Base-by-base conservation (phyloP, 2,113 vertebrate genomes). In the Neolamprologus caudopunctatus region DNA sequence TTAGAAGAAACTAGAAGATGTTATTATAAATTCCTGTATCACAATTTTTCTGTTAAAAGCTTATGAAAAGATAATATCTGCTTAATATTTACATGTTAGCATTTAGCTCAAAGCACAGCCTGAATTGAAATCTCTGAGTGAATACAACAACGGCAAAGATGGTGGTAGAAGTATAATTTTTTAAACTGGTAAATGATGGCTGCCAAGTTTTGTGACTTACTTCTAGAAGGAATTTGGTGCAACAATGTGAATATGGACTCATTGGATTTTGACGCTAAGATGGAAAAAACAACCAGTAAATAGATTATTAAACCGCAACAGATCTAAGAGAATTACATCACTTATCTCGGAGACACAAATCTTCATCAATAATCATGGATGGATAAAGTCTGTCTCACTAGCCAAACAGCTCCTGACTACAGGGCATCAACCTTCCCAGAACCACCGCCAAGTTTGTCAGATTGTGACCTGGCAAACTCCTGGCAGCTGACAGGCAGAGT, bases 391-490 rank as follows among this genome's bases (percentile, higher is more conserved):
- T 82, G 66, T 79, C 28, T 61, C 31, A 88, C 7, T 87, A 79
- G 85, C 82, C 73, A 86, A 80, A 91, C 51, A 24, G 45, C 53
- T 73, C 85, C 85, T 87, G 86, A 82, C 82, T 54, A 82, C 13
- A 40, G 86, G 93, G 78, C 89, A 91, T 93, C 92, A 92, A 37
- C 90, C 87, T 92, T 94, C 85, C 80, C 88, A 95, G 87, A 89
- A 89, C 2, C 4, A 63, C 9, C 9, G 92, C 95, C 95, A 94
- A 94, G 82, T 91, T 85, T 92, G 84, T 88, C 88, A 88, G 82
- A 87, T 63, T n/a, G 55, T 73, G 91, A 71, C 88, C 90, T 88
- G 92, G 88, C 92, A 86, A 81, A 28, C 58, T 83, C 51, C 42
- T 87, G 88, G 80, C 89, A 84, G 86, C 93, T 91, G 88, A 92